Evolutionary conservation across 2,888 invertebrate genomes (phyloP).

Genomic region (Hecatera dysodea): DNA sequence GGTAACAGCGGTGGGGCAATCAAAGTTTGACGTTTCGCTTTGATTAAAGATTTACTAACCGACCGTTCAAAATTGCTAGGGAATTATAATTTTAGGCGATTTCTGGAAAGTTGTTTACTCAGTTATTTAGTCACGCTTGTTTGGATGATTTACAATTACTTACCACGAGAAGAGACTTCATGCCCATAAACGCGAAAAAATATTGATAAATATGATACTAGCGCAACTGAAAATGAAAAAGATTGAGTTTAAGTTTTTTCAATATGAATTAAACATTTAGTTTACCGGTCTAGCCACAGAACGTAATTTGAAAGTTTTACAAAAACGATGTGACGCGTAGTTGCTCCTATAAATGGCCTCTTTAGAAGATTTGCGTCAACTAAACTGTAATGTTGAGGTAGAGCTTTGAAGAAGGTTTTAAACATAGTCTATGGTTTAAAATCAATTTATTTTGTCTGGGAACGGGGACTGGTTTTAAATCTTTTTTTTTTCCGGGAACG

Average conservation of each 20-base stretch:
- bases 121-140: constrained; percentile 24
- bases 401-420: background rate
- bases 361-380: background rate
- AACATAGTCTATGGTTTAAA: no score
- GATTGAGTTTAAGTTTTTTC: background rate
- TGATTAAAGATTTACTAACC: constrained; percentile 12
- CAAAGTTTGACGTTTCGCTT: constrained; percentile 43
- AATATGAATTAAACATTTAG: background rate
- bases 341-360: background rate
- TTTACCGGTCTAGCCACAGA: constrained; percentile 11
- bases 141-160: background rate
- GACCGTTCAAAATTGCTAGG: constrained; percentile 20
- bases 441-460: constrained; percentile 34
- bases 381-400: background rate
- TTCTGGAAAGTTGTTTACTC: constrained; percentile 32
- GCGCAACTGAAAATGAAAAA: background rate
- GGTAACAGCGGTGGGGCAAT: constrained; percentile 63
- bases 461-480: constrained; percentile 4
- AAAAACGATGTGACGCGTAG: background rate
- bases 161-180: constrained; percentile 8
- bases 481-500: constrained; percentile 28
- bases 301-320: background rate
- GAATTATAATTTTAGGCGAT: constrained; percentile 6
- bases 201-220: background rate
- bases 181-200: no score